phyloP scores from a whole-genome alignment of 1,140 invertebrate species.

The Drosophila jambulina region DNA sequence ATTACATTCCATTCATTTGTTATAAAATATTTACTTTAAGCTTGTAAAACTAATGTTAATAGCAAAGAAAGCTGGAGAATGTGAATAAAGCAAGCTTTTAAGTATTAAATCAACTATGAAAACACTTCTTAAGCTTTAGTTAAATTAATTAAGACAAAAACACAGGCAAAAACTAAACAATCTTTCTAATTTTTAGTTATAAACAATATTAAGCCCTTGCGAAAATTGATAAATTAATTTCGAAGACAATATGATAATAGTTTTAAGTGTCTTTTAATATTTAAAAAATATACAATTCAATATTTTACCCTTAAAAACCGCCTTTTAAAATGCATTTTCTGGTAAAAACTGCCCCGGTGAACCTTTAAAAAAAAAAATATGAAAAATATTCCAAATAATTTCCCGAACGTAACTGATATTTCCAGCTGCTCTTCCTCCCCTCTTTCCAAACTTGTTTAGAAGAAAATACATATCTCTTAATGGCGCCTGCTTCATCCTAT shows the following conservation, averaged over 20 bases:
- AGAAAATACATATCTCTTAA: constrained; percentile 11
- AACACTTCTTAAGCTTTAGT: not conserved
- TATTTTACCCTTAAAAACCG: not conserved
- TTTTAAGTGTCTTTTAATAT: not conserved
- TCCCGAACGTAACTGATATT: not conserved
- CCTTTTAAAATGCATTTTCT: not conserved
- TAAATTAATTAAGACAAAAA: not conserved
- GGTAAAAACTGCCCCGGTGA: not conserved
- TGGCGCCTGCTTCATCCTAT: constrained; percentile 33
- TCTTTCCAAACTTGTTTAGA: constrained; percentile 11
- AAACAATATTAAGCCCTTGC: not conserved
- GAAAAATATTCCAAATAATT: not conserved
- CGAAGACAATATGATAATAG: not conserved
- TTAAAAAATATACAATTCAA: not conserved
- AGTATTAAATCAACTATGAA: not conserved
- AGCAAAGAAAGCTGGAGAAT: not conserved
- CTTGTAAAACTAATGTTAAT: not conserved
- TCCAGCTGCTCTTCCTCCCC: no score
- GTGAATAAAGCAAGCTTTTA: not conserved
- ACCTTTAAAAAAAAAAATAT: not conserved
- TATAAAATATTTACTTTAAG: not conserved
- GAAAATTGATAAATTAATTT: not conserved
- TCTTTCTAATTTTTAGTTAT: no score
- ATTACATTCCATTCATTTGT: not conserved
- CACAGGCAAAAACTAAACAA: not conserved